These are phyloP conservation scores for Conger conger DNA, from an alignment of 2,113 vertebrate species.

Conservation along the genomic window DNA sequence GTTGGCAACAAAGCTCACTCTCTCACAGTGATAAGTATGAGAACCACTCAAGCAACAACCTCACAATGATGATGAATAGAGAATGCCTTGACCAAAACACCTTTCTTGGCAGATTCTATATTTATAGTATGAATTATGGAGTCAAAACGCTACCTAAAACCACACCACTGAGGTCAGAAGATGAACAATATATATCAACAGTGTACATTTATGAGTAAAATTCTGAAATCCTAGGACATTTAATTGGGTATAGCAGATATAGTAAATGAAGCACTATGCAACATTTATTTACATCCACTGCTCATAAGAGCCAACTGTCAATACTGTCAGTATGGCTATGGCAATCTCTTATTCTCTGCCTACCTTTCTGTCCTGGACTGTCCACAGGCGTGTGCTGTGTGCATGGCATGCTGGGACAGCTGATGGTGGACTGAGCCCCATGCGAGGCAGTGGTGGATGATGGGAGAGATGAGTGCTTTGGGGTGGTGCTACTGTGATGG, in stretches of 20 bases:
- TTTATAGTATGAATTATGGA: too few relatives aligned
- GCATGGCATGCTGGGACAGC: conserved; percentile 66
- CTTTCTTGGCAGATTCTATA: too few relatives aligned
- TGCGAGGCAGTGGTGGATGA: conserved; percentile 63
- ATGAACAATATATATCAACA: not conserved
- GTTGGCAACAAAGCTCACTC: not conserved
- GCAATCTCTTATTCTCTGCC: conserved; percentile 16
- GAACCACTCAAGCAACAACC: not conserved
- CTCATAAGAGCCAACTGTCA: not conserved
- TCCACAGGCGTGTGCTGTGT: conserved; percentile 56
- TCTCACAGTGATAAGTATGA: not conserved
- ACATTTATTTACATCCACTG: not conserved
- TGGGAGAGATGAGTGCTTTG: conserved; percentile 58
- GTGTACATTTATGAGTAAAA: not conserved
- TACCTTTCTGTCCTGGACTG: conserved; percentile 59
- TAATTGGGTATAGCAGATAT: not conserved
- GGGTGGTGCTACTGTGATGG: conserved; percentile 46
- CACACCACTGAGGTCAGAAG: not conserved
- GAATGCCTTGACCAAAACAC: not conserved
- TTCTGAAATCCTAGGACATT: not conserved
- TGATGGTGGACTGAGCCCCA: conserved; percentile 57
- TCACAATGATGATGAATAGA: not conserved
- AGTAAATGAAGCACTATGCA: not conserved
- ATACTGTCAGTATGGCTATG: not conserved
- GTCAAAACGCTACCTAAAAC: too few relatives aligned